Base-by-base conservation (phyloP, 2,888 invertebrate genomes). In the Leucania comma region DNA sequence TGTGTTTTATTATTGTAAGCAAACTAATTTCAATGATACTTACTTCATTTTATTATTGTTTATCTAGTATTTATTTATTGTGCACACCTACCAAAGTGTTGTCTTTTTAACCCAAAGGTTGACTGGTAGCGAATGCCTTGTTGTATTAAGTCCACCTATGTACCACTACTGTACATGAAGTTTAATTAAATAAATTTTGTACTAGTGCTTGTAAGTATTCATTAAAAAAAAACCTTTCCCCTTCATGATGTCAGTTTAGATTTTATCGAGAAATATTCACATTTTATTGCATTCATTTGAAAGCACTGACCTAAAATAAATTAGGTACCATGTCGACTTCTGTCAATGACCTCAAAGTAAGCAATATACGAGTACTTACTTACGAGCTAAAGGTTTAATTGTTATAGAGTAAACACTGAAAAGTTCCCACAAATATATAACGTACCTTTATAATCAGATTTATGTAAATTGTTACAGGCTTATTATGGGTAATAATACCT, bases 401-500 rank as follows among this genome's bases (percentile, higher is more conserved):
- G 60, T 56, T 20, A 12, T 32, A 50, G 6, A 17, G 35, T 38
- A 53, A 51, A 68, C 38, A 76, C 46, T 26, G 24, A 35, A 76
- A 60, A 29, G 35, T 61, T 56, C 38, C 46, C 22, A 8, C 14
- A 32, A 54, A 32, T 32, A 66, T 26, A 26, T 51, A 35, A 56
- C 5, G n/a, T 22, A n/a, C n/a, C n/a, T n/a, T n/a, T n/a, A 29
- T 29, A 46, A 50, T 69, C 22, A 51, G 51, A 72, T 72, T 72
- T 57, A 78, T 72, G 60, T 51, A 56, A 35, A 72, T 72, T 57
- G 50, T 57, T 60, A 38, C 3, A 22, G 14, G 67, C 50, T 50
- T 72, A 51, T 56, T 51, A 64, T 46, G 64, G 59, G 24, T 60
- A 72, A 57, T 70, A 54, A 46, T 75, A 61, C 65, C 63, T 51